phyloP scores from a whole-genome alignment of 30 jellyfish, hydroid and myxozoan species.

The Aurelia aurita complex sp. Pacific region DNA sequence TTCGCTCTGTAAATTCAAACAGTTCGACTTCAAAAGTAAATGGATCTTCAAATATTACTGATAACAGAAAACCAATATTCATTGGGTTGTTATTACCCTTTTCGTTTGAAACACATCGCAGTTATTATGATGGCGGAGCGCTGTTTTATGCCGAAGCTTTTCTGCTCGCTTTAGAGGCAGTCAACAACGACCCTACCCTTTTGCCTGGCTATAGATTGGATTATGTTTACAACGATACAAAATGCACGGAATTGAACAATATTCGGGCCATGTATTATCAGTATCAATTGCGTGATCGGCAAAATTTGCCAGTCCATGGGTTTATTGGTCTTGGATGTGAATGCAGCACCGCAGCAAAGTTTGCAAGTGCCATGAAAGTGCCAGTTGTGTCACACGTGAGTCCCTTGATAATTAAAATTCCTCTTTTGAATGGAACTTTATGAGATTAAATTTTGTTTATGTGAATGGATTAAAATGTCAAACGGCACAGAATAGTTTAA shows the following conservation, averaged over 20 bases:
- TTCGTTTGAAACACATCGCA: conserved; percentile 9
- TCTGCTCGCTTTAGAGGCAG: conserved; percentile 71
- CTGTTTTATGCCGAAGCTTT: conserved; percentile 85
- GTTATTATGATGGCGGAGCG: conserved; percentile 65
- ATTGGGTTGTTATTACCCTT: conserved; percentile 57
- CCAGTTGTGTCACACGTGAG: conserved; percentile 85
- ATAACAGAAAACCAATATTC: conserved; percentile 18
- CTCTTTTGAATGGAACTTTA: background rate
- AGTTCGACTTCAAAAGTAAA: background rate
- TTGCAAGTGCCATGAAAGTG: conserved; percentile 75
- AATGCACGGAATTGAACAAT: conserved; percentile 68
- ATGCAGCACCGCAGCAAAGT: conserved; percentile 72
- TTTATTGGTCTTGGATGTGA: conserved; percentile 76
- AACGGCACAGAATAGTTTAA: background rate
- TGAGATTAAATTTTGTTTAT: background rate
- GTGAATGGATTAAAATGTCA: background rate
- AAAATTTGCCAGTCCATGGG: conserved; percentile 55
- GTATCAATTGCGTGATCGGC: conserved; percentile 26
- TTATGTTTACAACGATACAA: conserved; percentile 78
- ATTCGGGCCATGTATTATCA: conserved; percentile 73
- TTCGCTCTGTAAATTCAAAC: too few species aligned
- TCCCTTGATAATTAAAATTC: background rate
- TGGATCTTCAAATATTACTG: background rate
- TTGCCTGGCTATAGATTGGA: conserved; percentile 73
- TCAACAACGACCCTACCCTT: conserved; percentile 60